Base-by-base conservation (phyloP, 2,888 invertebrate species). In the Zygothrica quintamaculata region DNA sequence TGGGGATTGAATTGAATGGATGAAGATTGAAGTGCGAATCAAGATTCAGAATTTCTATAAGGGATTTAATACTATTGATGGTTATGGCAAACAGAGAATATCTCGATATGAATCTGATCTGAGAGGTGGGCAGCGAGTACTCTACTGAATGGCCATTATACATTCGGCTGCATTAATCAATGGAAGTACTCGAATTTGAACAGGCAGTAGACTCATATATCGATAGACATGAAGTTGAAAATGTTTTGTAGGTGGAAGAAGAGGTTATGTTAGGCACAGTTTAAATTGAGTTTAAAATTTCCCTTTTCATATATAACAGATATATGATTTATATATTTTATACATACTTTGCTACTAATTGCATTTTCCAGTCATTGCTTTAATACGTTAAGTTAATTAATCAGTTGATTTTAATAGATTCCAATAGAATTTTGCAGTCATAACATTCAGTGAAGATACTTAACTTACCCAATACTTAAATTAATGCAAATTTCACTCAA, bases 391-490 rank as follows among this genome's bases (percentile, higher is more conserved):
- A 22, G 18, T 3, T 22, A 22, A 22, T 22, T 2, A 3, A 5
- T 3, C 18, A 22, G 5, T 22, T n/a, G n/a, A n/a, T n/a, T n/a
- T n/a, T n/a, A n/a, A n/a, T n/a, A n/a, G 18, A 33, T 46, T 59
- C 53, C 51, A 13, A 44, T 65, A 53, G 53, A 48, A 18, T 18
- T 39, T 37, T 11, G 18, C 53, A 25, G 9, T 25, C 48, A 25
- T 58, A 53, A 47, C 2, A 22, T 5, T 22, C 18, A 22, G 18
- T 3, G 18, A 5, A 22, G 18, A 3, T 5, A 3, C 5, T 22
- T 22, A 22, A 22, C 18, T 22, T 5, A 22, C 18, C 18, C 18
- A 22, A 22, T n/a, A 50, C 26, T 33, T 6, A 36, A 46, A 51
- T n/a, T 25, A n/a, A 48, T 42, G 47, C 9, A 36, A 29, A 7